Evolutionary conservation across 2,888 invertebrate species (phyloP), one percentile per base, ranked within the genome.

Genomic region (Charanyca ferruginea): DNA sequence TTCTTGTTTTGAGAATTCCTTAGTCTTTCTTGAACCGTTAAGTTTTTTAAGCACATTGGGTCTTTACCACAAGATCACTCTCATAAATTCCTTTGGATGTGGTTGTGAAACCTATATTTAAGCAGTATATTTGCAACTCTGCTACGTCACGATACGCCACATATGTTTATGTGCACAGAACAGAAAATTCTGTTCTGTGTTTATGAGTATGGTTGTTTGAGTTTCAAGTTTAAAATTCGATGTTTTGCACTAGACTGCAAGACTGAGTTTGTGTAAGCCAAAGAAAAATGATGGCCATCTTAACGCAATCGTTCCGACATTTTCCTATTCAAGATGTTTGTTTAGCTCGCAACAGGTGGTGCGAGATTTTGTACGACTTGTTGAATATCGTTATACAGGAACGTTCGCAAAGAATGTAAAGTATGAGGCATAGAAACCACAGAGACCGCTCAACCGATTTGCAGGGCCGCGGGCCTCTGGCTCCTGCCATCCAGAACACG

Each of bases 401-500:
- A 60, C 66, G 51, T 25, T 65, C 5, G 18, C 23, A 23, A n/a
- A 61, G 57, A 66, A 53, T 48, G 18, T 55, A 25, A 25, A 22
- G 75, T 63, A 3, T 20, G 18, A 28, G 35, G 20, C 52, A 48
- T 44, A 49, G 28, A 0, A 11, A n/a, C 66, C 16, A 49, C 11
- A 13, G 42, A 28, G 41, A 52, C 42, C 42, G 49, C 58, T 28
- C 57, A 44, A 67, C 47, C 48, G 63, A 65, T 51, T 25, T 71
- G 54, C 57, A n/a, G n/a, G n/a, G n/a, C n/a, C n/a, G n/a, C n/a
- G n/a, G n/a, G n/a, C n/a, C n/a, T n/a, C n/a, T n/a, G n/a, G n/a
- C n/a, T n/a, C 80, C 80, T 71, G 66, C 38, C 54, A 60, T 69
- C 62, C 71, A 52, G 58, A 70, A 60, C 71, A 79, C 71, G 75